Conservation (phyloP, 2,113 vertebrate genomes). For the Silurus meridionalis region DNA sequence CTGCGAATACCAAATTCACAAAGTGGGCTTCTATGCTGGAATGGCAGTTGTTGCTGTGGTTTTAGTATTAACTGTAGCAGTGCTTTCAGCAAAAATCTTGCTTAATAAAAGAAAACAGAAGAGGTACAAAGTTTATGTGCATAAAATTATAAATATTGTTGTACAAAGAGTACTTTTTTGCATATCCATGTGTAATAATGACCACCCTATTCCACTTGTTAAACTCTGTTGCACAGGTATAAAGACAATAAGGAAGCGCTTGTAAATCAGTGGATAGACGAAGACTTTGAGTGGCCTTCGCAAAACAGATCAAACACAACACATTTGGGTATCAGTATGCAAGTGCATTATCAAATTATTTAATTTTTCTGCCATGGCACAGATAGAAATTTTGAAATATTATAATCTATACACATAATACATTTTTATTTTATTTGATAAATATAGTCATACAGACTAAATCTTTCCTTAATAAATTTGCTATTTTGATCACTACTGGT, state of each 20-base stretch:
- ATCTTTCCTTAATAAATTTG: neutral
- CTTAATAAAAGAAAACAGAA: conserved; percentile 30
- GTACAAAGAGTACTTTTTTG: neutral
- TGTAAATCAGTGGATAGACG: conserved; percentile 56
- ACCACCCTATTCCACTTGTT: neutral
- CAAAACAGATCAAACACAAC: neutral
- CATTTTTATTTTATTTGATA: neutral
- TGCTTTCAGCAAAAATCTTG: conserved; percentile 39
- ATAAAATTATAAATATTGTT: neutral
- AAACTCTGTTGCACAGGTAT: conserved; percentile 27
- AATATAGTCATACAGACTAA: neutral
- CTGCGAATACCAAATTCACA: conserved; percentile 46
- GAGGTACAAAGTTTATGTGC: conserved; percentile 33
- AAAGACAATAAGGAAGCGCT: conserved; percentile 45
- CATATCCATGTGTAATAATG: neutral
- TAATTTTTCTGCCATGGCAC: neutral
- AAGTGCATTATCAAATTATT: neutral
- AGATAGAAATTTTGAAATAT: neutral
- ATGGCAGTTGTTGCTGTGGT: conserved; percentile 17
- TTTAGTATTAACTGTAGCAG: conserved; percentile 34
- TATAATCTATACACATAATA: neutral
- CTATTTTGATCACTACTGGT: neutral
- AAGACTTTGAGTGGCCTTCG: conserved; percentile 57
- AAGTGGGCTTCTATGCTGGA: conserved; percentile 53
- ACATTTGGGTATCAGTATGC: conserved; percentile 35